Conservation (phyloP, 2,113 vertebrate genomes). For the Galemys pyrenaicus region DNA sequence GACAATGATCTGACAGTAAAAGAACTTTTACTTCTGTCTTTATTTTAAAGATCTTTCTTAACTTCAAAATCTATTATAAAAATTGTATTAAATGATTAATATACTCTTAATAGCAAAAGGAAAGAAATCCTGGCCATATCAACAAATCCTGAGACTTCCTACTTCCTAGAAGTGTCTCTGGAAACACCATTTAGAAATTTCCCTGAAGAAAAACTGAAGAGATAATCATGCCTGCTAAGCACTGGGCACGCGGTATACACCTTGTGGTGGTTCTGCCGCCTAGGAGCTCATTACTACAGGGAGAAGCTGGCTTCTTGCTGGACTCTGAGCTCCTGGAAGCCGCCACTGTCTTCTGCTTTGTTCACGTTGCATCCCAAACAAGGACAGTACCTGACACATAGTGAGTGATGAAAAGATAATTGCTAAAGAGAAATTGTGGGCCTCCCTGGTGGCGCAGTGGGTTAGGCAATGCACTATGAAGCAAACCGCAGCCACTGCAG, state of each 20-base stretch:
- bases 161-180: not conserved
- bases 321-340: not conserved
- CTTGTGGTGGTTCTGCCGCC: rapidly evolving
- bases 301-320: not conserved
- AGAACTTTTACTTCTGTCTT: not conserved
- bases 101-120: not conserved
- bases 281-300: rapidly evolving
- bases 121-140: not conserved
- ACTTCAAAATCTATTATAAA: not conserved
- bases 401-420: not conserved
- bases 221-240: rapidly evolving
- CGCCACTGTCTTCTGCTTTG: rapidly evolving
- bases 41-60: not conserved
- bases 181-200: not conserved
- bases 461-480: no score
- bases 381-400: no score
- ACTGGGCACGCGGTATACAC: rapidly evolving
- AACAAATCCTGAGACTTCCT: not conserved
- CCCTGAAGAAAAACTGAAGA: not conserved
- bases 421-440: not conserved
- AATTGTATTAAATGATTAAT: not conserved
- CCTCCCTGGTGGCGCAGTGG: no score
- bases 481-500: no score
- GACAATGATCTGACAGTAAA: not conserved
- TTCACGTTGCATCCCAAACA: not conserved